Evolutionary conservation across 1,140 invertebrate genomes (phyloP), one percentile per base, ranked within the genome.

Genomic region (Meloidogyne floridensis): DNA sequence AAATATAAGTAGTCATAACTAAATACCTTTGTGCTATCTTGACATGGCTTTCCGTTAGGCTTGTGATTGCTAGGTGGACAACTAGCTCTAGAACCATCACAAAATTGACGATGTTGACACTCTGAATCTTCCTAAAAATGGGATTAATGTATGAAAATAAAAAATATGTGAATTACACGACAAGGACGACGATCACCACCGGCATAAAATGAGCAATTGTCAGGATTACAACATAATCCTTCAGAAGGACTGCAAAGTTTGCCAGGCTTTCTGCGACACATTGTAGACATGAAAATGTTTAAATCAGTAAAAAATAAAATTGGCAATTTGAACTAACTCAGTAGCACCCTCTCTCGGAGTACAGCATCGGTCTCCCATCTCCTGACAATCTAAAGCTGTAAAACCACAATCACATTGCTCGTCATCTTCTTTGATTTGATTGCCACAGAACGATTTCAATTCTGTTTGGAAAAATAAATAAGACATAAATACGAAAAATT

Each of bases 331-430:
- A 75, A 6, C 81, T 70, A 59, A 77, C 80, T 65, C 59, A 6
- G 59, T 65, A 8, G 59, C 59, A n/a, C 59, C 59, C 82, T 90
- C 84, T 42, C 88, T 84, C 5, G 96, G 96, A 91, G 96, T 96
- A 91, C 97, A 99, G 90, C 97, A 99, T 59, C 93, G 93, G 80
- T 92, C 91, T 2, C 73, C 84, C 85, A 87, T 86, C 10, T 88
- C 80, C 87, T 98, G 95, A 91, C 97, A 98, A 89, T 99, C 97
- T 32, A 93, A 93, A 80, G 95, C 93, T 88, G 96, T 95, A 90
- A 97, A 99, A 42, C 97, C 97, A 90, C 97, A 99, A 91, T 99
- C 97, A 90, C 97, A 99, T 91, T 99, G 95, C 91, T 99, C 97
- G 13, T 95, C 96, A 5, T 88, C 84, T 91, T 99, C 97, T 0